Conservation (phyloP, 2,888 invertebrate genomes). For the Notocelia uddmanniana region DNA sequence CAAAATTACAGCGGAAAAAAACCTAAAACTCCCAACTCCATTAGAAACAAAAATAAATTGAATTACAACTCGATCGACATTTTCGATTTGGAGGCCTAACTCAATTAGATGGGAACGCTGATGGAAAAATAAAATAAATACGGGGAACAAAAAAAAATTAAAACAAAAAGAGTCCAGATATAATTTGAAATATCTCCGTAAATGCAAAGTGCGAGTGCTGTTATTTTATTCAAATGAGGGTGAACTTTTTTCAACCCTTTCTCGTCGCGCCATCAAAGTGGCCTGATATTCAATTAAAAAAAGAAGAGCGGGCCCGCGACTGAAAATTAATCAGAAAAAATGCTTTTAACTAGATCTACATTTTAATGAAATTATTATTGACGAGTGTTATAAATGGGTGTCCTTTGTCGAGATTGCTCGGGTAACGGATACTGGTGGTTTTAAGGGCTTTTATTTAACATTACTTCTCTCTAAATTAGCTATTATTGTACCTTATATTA, state of each 20-base stretch:
- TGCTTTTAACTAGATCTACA: conserved; percentile 87
- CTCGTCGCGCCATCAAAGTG: conserved; percentile 85
- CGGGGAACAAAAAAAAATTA: conserved; percentile 81
- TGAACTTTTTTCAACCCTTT: conserved; percentile 83
- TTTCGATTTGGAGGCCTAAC: conserved; percentile 85
- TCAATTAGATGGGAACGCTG: conserved; percentile 84
- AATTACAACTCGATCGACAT: conserved; percentile 85
- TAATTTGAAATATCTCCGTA: conserved; percentile 86
- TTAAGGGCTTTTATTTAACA: conserved; percentile 23
- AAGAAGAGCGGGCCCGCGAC: conserved; percentile 81
- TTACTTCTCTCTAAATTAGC: conserved; percentile 11
- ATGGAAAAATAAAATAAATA: conserved; percentile 86
- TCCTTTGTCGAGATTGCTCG: conserved; percentile 75
- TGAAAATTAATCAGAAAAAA: conserved; percentile 86
- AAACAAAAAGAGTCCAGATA: conserved; percentile 84
- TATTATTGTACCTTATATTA: background rate
- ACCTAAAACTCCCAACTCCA: conserved; percentile 81
- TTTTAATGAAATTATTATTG: conserved; percentile 87
- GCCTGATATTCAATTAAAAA: conserved; percentile 86
- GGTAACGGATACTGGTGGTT: conserved; percentile 53
- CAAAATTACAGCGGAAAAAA: conserved; percentile 77
- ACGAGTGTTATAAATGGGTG: conserved; percentile 81
- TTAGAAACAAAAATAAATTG: conserved; percentile 86
- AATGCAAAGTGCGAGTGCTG: conserved; percentile 86
- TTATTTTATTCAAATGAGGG: conserved; percentile 86